Evolutionary conservation across 1,140 invertebrate genomes (phyloP).

Genomic region (Ganaspis sp.): DNA sequence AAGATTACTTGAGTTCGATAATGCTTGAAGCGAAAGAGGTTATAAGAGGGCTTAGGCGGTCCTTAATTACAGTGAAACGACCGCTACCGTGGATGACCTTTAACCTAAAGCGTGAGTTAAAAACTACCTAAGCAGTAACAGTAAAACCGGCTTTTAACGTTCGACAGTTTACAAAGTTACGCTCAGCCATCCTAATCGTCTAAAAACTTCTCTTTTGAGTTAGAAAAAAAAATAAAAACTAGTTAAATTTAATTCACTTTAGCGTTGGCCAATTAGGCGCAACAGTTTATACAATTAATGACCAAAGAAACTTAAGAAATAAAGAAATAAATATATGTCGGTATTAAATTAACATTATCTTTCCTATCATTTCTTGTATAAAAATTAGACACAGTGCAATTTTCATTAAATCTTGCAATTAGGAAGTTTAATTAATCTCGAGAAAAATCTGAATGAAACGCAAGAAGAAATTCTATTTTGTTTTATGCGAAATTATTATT

Average conservation of each 20-base stretch:
- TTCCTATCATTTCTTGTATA: neutral
- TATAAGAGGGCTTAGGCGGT: constrained; percentile 44
- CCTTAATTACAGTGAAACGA: constrained; percentile 54
- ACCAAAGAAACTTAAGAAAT: neutral
- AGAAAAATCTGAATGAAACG: too few species aligned
- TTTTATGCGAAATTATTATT: too few species aligned
- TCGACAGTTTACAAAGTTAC: constrained; percentile 26
- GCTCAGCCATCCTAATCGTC: constrained; percentile 37
- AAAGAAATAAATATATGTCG: constrained; percentile 19
- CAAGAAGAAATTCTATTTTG: too few species aligned
- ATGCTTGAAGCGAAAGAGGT: constrained; percentile 45
- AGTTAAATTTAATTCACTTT: constrained; percentile 19
- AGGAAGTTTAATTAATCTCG: constrained; percentile 4
- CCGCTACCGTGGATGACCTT: constrained; percentile 61
- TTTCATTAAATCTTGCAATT: constrained; percentile 16
- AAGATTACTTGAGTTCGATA: constrained; percentile 40
- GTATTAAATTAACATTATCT: constrained; percentile 23
- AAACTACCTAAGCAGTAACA: constrained; percentile 60
- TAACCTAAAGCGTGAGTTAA: constrained; percentile 53
- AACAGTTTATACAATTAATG: constrained; percentile 24
- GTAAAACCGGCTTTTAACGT: constrained; percentile 66
- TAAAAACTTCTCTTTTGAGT: neutral
- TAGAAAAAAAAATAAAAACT: neutral
- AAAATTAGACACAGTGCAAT: neutral
- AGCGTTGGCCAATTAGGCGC: constrained; percentile 4